Evolutionary conservation across 1,140 invertebrate species (phyloP).

Genomic region (Heliconius hermathena): DNA sequence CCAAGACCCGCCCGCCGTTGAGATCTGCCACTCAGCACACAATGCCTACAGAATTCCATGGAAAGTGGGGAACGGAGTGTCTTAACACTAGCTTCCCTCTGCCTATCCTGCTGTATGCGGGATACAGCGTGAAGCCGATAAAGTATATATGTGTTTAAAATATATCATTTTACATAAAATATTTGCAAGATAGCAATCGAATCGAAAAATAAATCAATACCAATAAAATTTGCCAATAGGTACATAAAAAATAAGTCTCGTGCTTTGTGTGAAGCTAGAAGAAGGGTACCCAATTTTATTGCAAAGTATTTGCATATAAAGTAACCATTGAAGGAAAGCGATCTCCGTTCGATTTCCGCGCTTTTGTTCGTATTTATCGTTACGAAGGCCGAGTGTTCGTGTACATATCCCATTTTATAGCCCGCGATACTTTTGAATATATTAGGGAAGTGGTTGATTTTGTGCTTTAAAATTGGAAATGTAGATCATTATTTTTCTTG

Average conservation of each 20-base stretch:
- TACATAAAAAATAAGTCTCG: slow-evolving; percentile 78
- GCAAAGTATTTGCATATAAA: slow-evolving; percentile 81
- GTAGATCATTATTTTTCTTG: neutral
- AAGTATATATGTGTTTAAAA: too few relatives aligned
- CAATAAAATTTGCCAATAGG: slow-evolving; percentile 75
- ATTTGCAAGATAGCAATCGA: slow-evolving; percentile 29
- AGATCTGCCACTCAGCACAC: too few relatives aligned
- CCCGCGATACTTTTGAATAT: slow-evolving; percentile 71
- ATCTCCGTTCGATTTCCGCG: slow-evolving; percentile 68
- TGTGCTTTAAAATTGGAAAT: slow-evolving; percentile 39
- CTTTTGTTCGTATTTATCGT: slow-evolving; percentile 79
- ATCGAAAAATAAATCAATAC: slow-evolving; percentile 72
- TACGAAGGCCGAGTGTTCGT: slow-evolving; percentile 61
- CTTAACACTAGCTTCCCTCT: too few relatives aligned
- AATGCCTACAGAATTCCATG: too few relatives aligned
- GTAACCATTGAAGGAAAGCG: slow-evolving; percentile 81
- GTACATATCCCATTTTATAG: slow-evolving; percentile 68
- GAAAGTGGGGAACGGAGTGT: too few relatives aligned
- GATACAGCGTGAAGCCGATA: too few relatives aligned
- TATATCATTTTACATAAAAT: neutral
- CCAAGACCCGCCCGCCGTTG: too few relatives aligned
- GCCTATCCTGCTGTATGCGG: too few relatives aligned
- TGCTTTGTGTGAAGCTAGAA: slow-evolving; percentile 75
- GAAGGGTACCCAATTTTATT: slow-evolving; percentile 80
- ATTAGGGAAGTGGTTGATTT: slow-evolving; percentile 37